Conservation (phyloP, 2,888 invertebrate genomes). For the Graphium colonna region DNA sequence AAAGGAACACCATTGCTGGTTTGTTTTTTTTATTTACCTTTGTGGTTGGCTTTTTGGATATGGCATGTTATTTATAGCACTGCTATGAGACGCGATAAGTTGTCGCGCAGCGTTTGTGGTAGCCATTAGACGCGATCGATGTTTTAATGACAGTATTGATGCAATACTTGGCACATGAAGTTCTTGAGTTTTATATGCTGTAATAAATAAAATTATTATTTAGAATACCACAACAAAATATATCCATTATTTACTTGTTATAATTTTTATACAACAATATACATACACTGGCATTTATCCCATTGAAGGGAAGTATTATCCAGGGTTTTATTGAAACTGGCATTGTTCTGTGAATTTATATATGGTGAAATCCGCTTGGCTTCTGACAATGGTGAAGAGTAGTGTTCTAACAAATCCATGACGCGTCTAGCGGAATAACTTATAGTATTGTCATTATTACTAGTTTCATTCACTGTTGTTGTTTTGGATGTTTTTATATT, state of each 20-base stretch:
- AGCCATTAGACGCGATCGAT: constrained; percentile 79
- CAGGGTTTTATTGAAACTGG: constrained; percentile 25
- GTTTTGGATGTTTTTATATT: constrained; percentile 48
- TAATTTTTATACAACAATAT: background rate
- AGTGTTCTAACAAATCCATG: constrained; percentile 88
- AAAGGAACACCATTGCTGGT: too few relatives aligned
- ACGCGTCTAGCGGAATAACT: constrained; percentile 89
- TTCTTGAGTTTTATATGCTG: constrained; percentile 67
- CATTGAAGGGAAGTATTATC: constrained; percentile 6
- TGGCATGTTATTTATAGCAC: constrained; percentile 49
- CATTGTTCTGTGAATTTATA: constrained; percentile 31
- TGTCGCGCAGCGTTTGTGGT: constrained; percentile 82
- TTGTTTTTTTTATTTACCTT: too few relatives aligned
- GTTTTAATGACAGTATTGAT: constrained; percentile 81
- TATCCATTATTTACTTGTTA: background rate
- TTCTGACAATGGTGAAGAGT: constrained; percentile 89
- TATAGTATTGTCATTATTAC: constrained; percentile 54
- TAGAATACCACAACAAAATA: background rate
- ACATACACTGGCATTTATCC: background rate
- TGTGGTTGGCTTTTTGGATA: constrained; percentile 34
- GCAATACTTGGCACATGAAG: constrained; percentile 82
- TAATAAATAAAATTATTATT: background rate
- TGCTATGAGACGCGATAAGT: constrained; percentile 78
- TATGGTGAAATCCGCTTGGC: constrained; percentile 86
- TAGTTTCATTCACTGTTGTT: constrained; percentile 42